Evolutionary conservation across 2,797 vertebrate genomes (phyloP), one percentile per base, ranked within the genome.

Genomic region (Brotula barbata): DNA sequence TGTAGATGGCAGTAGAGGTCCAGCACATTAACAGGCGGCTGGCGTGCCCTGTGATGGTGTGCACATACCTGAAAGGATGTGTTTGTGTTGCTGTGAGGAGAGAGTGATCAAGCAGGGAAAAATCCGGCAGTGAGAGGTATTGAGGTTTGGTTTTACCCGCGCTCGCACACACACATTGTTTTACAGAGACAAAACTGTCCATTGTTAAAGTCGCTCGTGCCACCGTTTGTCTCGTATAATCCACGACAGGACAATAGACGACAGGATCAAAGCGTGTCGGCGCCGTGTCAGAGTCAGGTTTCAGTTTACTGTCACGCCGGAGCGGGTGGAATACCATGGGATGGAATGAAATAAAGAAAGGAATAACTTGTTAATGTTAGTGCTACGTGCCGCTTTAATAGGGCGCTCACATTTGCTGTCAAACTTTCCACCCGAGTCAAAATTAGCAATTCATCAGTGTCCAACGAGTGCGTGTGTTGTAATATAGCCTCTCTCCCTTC

Each of bases 201-300:
- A 48, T 78, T 83, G 50, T 68, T 79, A 83, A 82, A 76, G 82
- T 77, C 77, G 72, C 77, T 82, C 61, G 17, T 75, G 78, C 69
- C 81, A 74, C 80, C 73, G 61, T 83, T 81, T 83, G 70, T 83
- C 82, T 87, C 80, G n/a, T 62, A 60, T 83, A 85, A 85, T 84
- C 83, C 71, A 43, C 47, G 54, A 58, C 74, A 82, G 77, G 85
- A 89, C 81, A 87, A 88, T 79, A 69, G 64, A 64, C 71, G 78
- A 78, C 82, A 78, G 83, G 82, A 87, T 89, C 80, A 87, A 84
- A 88, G 77, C 75, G 55, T 70, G 73, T 73, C 80, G 75, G 68
- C 77, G 81, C 84, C 75, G 84, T 41, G 60, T 84, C 72, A 86
- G 84, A 85, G 84, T 85, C 69, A 86, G 81, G 85, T 88, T 87